Evolutionary conservation across 2,113 vertebrate genomes (phyloP), one percentile per base, ranked within the genome.

Genomic region (Spea multiplicata): DNA sequence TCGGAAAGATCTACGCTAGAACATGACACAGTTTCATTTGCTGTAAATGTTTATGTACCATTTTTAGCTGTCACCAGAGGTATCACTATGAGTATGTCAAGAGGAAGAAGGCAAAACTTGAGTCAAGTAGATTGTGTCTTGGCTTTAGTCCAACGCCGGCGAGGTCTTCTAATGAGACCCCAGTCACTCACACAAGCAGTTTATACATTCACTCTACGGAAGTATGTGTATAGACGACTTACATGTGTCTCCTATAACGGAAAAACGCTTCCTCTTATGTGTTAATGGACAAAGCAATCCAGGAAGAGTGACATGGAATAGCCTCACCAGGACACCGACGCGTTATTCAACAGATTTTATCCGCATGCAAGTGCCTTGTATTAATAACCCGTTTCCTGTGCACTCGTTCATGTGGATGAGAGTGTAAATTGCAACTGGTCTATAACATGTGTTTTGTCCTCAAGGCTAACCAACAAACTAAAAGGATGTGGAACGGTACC

Each of bases 401-500:
- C 80, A 59, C 77, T 73, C 81, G 81, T 44, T n/a, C 9, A 47
- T 70, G 50, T 59, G 71, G 74, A 8, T 4, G 72, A 73, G 71
- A 83, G 76, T 80, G 76, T 76, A 83, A 88, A 86, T 86, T 86
- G 84, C 81, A 85, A 80, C 1, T 0, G 83, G 70, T 69, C 72
- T 45, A 0, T 65, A 80, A 74, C 84, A 81, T 67, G 69, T 82
- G 79, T 82, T 82, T 84, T 84, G 83, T 82, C 80, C 71, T 79
- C 72, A 44, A 81, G 71, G 61, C 85, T 83, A 72, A 86, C 30
- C 75, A 84, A 57, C 78, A 81, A 74, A 71, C 85, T 71, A 77
- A 82, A 81, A 87, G 87, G 84, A 88, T 88, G 75, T 83, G 84
- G 82, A 84, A 49, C 44, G 62, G 78, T 76, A 83, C 85, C 85